A percentile compares a stretch with the other conserved stretches of the same genome.
These are phyloP conservation scores for Xanthorhoe spadicearia DNA, from an alignment of 2,888 invertebrate species.

Conservation along the genomic window DNA sequence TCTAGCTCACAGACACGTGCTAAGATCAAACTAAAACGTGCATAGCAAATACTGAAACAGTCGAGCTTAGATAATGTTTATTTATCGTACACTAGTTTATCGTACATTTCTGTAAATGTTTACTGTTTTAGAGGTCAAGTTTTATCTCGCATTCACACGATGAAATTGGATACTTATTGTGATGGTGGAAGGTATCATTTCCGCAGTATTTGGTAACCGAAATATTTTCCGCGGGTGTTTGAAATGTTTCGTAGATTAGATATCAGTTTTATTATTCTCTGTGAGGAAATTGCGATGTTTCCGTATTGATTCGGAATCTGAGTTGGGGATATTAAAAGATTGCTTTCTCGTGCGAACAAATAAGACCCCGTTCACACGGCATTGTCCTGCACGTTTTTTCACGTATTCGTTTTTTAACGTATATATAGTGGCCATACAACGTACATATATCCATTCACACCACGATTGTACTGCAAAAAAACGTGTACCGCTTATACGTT, in stretches of 20 bases:
- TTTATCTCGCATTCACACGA: constrained; percentile 30
- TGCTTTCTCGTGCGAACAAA: constrained; percentile 1
- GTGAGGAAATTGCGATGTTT: constrained; percentile 27
- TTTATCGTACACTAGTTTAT: constrained; percentile 23
- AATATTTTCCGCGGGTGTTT: constrained; percentile 33
- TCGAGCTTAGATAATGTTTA: constrained; percentile 18
- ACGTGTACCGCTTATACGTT: too few species aligned
- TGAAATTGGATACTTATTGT: constrained; percentile 15
- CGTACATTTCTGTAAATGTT: constrained; percentile 26
- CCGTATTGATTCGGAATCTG: constrained; percentile 15
- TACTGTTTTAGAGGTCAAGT: constrained; percentile 37
- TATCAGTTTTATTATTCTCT: constrained; percentile 1
- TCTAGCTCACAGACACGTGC: not conserved
- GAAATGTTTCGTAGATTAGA: constrained; percentile 21
- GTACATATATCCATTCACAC: too few species aligned
- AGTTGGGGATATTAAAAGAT: not conserved
- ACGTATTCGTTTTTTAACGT: too few species aligned
- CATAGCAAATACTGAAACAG: constrained; percentile 7
- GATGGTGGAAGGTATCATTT: constrained; percentile 24
- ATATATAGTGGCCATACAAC: too few species aligned
- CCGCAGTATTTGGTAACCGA: constrained; percentile 17
- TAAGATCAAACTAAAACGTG: constrained; percentile 7
- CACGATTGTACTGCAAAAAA: too few species aligned
- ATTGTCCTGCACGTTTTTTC: too few species aligned
- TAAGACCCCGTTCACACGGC: too few species aligned